phyloP scores from a whole-genome alignment of 2,113 vertebrate genomes.

The Bufo gargarizans region DNA sequence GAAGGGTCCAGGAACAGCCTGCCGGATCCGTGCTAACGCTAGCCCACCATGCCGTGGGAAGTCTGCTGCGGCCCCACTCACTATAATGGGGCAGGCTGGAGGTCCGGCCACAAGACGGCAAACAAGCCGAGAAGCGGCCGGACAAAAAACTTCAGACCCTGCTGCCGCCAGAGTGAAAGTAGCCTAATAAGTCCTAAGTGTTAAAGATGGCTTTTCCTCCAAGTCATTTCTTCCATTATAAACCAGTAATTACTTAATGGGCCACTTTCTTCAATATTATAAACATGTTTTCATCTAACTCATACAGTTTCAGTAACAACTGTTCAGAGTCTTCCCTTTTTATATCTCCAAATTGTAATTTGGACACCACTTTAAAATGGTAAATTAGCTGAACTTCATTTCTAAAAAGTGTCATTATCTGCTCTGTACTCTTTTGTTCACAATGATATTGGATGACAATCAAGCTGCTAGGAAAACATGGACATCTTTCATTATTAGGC shows the following conservation, averaged over 20 bases:
- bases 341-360: neutral
- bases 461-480: neutral
- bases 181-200: too few relatives aligned
- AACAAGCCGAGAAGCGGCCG: too few relatives aligned
- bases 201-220: neutral
- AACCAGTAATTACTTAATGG: neutral
- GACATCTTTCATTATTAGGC: neutral
- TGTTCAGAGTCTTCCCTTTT: neutral
- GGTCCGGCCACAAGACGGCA: too few relatives aligned
- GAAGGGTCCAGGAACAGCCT: too few relatives aligned
- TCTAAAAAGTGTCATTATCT: conserved; percentile 1
- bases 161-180: too few relatives aligned
- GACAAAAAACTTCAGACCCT: too few relatives aligned
- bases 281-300: neutral
- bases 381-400: neutral
- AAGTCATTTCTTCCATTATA: neutral
- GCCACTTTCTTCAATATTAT: neutral
- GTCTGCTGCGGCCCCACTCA: too few relatives aligned
- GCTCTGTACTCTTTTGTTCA: neutral
- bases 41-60: too few relatives aligned
- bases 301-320: neutral
- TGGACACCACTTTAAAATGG: neutral
- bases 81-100: too few relatives aligned
- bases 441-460: neutral
- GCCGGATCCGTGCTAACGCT: too few relatives aligned